Evolutionary conservation across 1,140 invertebrate genomes (phyloP), one percentile per base, ranked within the genome.

Genomic region (Drosophila varians): DNA sequence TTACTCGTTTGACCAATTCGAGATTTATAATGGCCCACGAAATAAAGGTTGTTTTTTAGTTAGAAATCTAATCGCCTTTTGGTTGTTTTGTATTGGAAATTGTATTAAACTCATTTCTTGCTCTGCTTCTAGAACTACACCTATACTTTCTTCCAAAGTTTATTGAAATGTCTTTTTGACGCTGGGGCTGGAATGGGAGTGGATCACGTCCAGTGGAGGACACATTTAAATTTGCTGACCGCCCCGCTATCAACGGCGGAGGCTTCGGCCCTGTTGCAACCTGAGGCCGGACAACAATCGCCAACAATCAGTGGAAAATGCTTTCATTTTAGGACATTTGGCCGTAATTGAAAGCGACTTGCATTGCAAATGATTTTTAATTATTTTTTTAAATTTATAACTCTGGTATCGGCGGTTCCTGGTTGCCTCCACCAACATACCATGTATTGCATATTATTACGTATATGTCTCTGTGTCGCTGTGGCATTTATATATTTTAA

Each of bases 381-480:
- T 80, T 80, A 82, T 80, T 80, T 82, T 80, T 78, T 82, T 53
- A 73, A 82, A 82, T 77, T 74, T 82, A 82, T 83, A 82, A 82
- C 80, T 77, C 46, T 62, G 58, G 60, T 34, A 43, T 28, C 12
- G 64, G 19, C 25, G 64, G 19, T 19, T 26, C 4, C 25, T 9
- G 53, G 2, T 12, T n/a, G n/a, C 3, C n/a, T 12, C 7, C 38
- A 11, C n/a, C n/a, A n/a, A n/a, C n/a, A n/a, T n/a, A n/a, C n/a
- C 1, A 76, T 82, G 74, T 82, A 82, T 82, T 80, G 77, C 55
- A 73, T 72, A 82, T 80, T 73, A 82, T 82, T 62, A 64, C 73
- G 56, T 58, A 68, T 82, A 61, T 82, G 58, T 78, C 53, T 19
- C 25, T 6, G 25, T 4, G n/a, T n/a, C n/a, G n/a, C n/a, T 45